Base-by-base conservation (phyloP, 2,113 vertebrate species). In the Charadrius vociferus region DNA sequence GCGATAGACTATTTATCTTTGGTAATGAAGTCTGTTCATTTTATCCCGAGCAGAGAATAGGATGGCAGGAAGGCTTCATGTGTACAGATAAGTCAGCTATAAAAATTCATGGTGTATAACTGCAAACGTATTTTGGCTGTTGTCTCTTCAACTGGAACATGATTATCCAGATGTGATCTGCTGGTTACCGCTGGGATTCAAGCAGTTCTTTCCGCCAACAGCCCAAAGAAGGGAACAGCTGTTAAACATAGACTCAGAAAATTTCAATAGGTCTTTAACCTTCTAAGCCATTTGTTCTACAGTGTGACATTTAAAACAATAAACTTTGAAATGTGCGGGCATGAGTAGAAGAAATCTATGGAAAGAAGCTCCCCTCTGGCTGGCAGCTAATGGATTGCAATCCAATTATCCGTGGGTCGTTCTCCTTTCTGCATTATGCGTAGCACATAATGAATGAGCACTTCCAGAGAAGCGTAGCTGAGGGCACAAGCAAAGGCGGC, bases 81-180 rank as follows among this genome's bases (percentile, higher is more conserved):
- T 27, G 79, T 68, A 34, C 88, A 65, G 93, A 96, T 43, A 82
- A 91, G 86, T 39, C 41, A 89, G 58, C 90, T 78, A 17, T 95
- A 85, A 90, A 96, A 94, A 93, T 90, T 55, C 77, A 68, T 52
- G 70, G 67, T 74, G 86, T 73, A 67, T 73, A 88, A 36, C 90
- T 81, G 81, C 88, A 86, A 91, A 77, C 4, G 10, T 58, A 77
- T 74, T 90, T 93, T 97, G 93, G 96, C 95, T 82, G 59, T 56
- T 43, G 75, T 41, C 74, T 67, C 23, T 65, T 93, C 83, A 7
- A 27, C 43, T 96, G 87, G 88, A 97, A 72, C 87, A 37, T 23
- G 32, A 74, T 85, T 94, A 90, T 92, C 97, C 97, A 97, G 97
- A 97, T 97, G 97, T 95, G 93, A 94, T 95, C 89, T 73, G 90